These are phyloP conservation scores for Troglohyphantes excavatus DNA, from an alignment of 2,888 invertebrate genomes.

Conservation along the genomic window DNA sequence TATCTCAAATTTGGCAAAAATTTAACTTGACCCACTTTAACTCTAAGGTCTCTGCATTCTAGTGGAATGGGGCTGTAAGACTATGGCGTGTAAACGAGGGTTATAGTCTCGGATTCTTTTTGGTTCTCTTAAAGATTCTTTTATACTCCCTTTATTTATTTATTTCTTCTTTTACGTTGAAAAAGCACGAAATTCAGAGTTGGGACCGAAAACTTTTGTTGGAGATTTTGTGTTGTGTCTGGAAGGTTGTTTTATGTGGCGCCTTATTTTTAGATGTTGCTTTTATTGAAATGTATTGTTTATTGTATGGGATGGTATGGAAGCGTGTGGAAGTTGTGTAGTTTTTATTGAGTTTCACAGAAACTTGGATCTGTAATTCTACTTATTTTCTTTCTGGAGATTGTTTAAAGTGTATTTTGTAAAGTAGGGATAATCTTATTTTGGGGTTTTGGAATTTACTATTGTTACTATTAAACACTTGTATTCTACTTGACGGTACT, in stretches of 20 bases:
- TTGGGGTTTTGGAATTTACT: too few relatives aligned
- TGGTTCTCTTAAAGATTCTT: background rate
- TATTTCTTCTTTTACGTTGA: background rate
- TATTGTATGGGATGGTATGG: background rate
- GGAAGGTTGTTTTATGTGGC: background rate
- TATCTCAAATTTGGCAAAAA: too few relatives aligned
- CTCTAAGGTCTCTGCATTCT: background rate
- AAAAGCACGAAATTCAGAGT: slow-evolving; percentile 19
- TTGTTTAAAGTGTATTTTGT: too few relatives aligned
- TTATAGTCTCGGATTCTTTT: background rate
- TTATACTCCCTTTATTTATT: background rate
- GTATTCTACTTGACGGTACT: too few relatives aligned
- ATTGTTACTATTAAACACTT: too few relatives aligned
- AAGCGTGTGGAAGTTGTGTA: background rate
- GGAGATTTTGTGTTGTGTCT: background rate
- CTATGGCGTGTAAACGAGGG: slow-evolving; percentile 39
- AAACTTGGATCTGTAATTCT: background rate
- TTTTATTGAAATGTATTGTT: background rate
- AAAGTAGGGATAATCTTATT: too few relatives aligned
- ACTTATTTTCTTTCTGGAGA: background rate
- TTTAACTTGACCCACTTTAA: too few relatives aligned
- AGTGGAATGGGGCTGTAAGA: slow-evolving; percentile 3
- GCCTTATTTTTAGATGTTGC: background rate
- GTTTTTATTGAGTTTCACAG: background rate
- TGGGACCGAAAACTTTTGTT: background rate